Evolutionary conservation across 1,140 invertebrate genomes (phyloP).

Genomic region (Eurosta solidaginis): DNA sequence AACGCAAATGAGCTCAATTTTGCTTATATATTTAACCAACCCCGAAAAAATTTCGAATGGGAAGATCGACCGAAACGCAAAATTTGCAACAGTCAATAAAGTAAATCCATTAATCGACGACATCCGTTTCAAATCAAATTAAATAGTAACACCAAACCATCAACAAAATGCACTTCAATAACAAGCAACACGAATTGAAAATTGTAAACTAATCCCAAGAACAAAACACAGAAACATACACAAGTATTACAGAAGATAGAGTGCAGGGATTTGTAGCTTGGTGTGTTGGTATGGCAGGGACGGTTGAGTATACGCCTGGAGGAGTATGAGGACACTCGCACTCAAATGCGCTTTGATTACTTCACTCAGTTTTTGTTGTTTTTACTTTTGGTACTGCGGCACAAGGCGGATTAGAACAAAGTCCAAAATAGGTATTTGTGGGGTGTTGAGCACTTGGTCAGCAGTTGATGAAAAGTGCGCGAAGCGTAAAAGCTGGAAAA

Average conservation of each 20-base stretch:
- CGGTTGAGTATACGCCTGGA: background rate
- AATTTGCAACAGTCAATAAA: slow-evolving; percentile 1
- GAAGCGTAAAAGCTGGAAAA: background rate
- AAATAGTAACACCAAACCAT: slow-evolving; percentile 6
- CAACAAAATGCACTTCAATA: background rate
- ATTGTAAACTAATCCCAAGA: slow-evolving; percentile 9
- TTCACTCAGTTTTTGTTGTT: background rate
- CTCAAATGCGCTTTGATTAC: background rate
- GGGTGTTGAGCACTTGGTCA: background rate
- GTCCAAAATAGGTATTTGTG: background rate
- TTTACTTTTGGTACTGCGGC: background rate
- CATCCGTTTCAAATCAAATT: slow-evolving; percentile 23
- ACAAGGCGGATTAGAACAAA: slow-evolving; percentile 1
- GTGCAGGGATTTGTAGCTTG: background rate
- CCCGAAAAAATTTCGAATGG: background rate
- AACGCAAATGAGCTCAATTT: background rate
- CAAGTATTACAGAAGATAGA: background rate
- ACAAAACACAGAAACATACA: background rate
- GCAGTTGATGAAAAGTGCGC: background rate
- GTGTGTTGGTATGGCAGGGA: background rate
- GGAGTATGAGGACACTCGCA: background rate
- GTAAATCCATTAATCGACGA: background rate
- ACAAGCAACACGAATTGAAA: slow-evolving; percentile 14
- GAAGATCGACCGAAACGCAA: background rate
- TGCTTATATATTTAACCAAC: background rate